A percentile compares a stretch with the other conserved stretches of the same genome.
phyloP scores from a whole-genome alignment of 2,888 invertebrate genomes.

The Drosophila sordidula region DNA sequence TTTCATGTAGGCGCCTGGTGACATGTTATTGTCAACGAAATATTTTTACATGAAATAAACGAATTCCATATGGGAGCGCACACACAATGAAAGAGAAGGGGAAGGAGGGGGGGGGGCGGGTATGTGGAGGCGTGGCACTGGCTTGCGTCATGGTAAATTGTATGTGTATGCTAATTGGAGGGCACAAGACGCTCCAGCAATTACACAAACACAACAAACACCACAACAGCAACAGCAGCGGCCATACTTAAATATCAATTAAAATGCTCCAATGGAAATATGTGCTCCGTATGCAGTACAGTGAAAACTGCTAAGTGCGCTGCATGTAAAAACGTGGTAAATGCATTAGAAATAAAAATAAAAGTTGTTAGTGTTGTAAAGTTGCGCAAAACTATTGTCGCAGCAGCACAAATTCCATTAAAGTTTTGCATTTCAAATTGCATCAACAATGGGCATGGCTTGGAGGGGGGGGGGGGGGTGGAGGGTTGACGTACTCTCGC shows the following conservation, averaged over 20 bases:
- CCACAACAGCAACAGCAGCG: slow-evolving; percentile 19
- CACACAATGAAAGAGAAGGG: background rate
- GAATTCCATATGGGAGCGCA: slow-evolving; percentile 36
- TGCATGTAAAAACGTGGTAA: slow-evolving; percentile 17
- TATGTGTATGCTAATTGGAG: slow-evolving; percentile 60
- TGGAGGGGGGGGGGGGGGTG: background rate
- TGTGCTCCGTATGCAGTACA: background rate
- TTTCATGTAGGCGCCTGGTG: slow-evolving; percentile 42
- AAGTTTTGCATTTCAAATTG: slow-evolving; percentile 74
- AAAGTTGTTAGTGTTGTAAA: slow-evolving; percentile 49
- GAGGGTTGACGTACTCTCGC: background rate
- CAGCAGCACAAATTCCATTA: slow-evolving; percentile 63
- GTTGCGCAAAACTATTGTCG: slow-evolving; percentile 59
- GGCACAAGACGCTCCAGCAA: slow-evolving; percentile 63
- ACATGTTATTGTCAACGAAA: slow-evolving; percentile 67
- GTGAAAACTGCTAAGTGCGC: slow-evolving; percentile 17
- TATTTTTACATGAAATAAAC: slow-evolving; percentile 54
- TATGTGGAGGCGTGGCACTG: slow-evolving; percentile 8
- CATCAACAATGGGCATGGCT: slow-evolving; percentile 36
- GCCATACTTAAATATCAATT: slow-evolving; percentile 74
- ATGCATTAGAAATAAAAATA: slow-evolving; percentile 53
- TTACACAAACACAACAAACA: slow-evolving; percentile 40
- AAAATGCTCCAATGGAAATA: slow-evolving; percentile 47
- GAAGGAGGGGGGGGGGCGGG: background rate
- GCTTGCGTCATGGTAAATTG: slow-evolving; percentile 66